Evolutionary conservation across 2,113 vertebrate species (phyloP).

Genomic region (Chlamydotis undulata): DNA sequence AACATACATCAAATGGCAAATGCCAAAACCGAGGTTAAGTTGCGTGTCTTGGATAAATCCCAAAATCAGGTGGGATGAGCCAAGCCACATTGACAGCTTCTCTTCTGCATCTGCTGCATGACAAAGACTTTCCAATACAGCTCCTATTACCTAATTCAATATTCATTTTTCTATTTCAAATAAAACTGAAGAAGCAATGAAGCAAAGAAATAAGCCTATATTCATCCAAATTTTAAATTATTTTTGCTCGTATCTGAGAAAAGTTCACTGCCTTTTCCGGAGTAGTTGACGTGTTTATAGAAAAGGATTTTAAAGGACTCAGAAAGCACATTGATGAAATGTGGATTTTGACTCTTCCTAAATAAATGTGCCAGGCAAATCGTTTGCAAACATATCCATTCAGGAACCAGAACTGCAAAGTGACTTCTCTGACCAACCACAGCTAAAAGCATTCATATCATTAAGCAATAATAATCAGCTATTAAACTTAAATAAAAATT

Average conservation of each 20-base stretch:
- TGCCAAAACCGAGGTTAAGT: neutral
- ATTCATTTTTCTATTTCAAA: slow-evolving; percentile 3
- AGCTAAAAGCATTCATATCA: neutral
- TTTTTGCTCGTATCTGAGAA: neutral
- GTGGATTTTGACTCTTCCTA: neutral
- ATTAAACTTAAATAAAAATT: slow-evolving; percentile 34
- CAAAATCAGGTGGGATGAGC: neutral
- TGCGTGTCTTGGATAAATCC: neutral
- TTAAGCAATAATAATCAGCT: slow-evolving; percentile 25
- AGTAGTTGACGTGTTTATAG: neutral
- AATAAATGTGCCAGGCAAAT: neutral
- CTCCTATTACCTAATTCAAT: slow-evolving; percentile 19
- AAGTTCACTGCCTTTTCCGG: neutral
- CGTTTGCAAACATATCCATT: neutral
- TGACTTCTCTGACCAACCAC: neutral
- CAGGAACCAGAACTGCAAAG: neutral
- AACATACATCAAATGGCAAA: neutral
- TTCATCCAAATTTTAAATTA: slow-evolving; percentile 18
- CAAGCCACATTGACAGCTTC: neutral
- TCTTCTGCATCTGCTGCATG: neutral
- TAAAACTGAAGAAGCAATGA: neutral
- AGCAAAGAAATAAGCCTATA: slow-evolving; percentile 2
- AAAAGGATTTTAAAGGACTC: neutral
- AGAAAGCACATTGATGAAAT: neutral
- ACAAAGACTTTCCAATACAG: neutral